These are phyloP conservation scores for Pachydiplax longipennis DNA, from an alignment of 2,888 invertebrate species.

Conservation along the genomic window DNA sequence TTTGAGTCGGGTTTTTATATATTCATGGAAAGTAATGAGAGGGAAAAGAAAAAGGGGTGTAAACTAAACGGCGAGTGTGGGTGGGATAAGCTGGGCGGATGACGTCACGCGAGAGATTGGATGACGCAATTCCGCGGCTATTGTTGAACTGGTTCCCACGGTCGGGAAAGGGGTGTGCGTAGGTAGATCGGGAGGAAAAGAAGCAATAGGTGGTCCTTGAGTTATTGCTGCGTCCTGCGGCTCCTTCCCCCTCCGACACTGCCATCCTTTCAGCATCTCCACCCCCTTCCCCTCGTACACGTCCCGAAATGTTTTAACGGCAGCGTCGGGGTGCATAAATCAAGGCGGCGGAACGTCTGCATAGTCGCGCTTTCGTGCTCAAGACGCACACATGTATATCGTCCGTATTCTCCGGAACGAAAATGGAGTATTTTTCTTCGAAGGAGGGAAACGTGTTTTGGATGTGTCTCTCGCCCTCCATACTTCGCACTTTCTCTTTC, in stretches of 20 bases:
- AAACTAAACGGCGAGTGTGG: not conserved
- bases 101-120: not conserved
- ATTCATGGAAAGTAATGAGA: not conserved
- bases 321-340: slow-evolving; percentile 17
- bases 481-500: too few relatives aligned
- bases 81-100: not conserved
- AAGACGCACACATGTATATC: not conserved
- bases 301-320: slow-evolving; percentile 13
- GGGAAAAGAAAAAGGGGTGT: not conserved
- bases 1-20: not conserved
- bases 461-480: too few relatives aligned
- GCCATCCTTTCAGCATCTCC: not conserved
- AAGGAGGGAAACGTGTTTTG: not conserved
- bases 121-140: not conserved
- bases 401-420: not conserved
- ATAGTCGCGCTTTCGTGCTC: not conserved
- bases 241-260: not conserved
- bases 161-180: not conserved
- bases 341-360: not conserved
- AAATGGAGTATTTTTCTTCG: not conserved
- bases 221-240: slow-evolving; percentile 15
- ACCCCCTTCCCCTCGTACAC: not conserved
- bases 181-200: not conserved
- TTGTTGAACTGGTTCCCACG: slow-evolving; percentile 39
- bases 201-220: not conserved